Percentiles rank a stretch among this genome's conserved stretches.
phyloP scores from a whole-genome alignment of 2,113 vertebrate species.

The Chloebia gouldiae region DNA sequence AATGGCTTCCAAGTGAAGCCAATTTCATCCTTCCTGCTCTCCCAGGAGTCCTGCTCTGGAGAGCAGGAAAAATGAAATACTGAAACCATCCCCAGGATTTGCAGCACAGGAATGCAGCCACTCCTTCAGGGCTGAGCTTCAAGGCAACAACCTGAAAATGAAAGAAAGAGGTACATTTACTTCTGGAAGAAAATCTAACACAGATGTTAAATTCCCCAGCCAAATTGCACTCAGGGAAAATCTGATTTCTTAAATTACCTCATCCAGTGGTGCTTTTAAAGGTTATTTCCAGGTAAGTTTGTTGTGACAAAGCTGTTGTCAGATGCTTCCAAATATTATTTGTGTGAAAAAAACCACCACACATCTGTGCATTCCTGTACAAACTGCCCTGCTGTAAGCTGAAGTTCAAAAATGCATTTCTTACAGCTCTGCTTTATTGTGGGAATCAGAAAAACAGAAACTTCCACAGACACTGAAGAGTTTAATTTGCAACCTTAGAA shows the following conservation, averaged over 20 bases:
- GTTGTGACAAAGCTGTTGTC: not conserved
- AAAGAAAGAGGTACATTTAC: not conserved
- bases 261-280: not conserved
- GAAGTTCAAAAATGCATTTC: not conserved
- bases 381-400: not conserved
- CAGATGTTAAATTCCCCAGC: not conserved
- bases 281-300: not conserved
- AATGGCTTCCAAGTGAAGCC: not conserved
- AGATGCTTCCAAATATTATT: not conserved
- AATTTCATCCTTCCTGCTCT: not conserved
- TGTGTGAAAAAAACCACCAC: not conserved
- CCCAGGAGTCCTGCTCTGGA: not conserved
- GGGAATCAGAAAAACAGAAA: too few relatives aligned
- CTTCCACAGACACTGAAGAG: too few relatives aligned
- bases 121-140: not conserved
- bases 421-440: not conserved
- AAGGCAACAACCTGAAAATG: not conserved
- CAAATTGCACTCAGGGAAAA: not conserved
- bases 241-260: not conserved
- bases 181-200: not conserved
- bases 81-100: not conserved
- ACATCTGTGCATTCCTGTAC: accelerated
- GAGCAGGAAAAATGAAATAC: not conserved
- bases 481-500: too few relatives aligned
- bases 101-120: not conserved